These are phyloP conservation scores for Forpus xanthops DNA, from an alignment of 2,797 vertebrate species.

Conservation along the genomic window DNA sequence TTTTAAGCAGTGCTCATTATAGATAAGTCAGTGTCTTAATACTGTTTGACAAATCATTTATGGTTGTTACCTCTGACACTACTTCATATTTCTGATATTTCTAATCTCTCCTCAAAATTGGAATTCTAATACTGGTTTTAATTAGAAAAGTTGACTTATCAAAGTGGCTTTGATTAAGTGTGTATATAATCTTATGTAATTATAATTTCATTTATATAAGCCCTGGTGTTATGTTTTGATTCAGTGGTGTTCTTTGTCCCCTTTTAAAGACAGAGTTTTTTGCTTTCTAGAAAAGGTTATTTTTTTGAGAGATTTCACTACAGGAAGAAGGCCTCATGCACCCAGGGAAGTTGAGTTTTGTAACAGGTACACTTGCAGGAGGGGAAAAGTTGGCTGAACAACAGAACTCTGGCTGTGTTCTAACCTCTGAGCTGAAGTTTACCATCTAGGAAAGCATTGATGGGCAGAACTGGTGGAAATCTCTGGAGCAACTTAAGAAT, in stretches of 20 bases:
- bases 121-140: constrained; percentile 59
- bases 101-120: constrained; percentile 51
- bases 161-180: constrained; percentile 49
- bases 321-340: neutral
- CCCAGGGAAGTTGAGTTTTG: neutral
- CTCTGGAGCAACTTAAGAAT: neutral
- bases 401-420: neutral
- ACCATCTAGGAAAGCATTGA: neutral
- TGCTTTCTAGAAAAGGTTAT: neutral
- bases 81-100: constrained; percentile 53
- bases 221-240: constrained; percentile 16
- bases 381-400: neutral
- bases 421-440: neutral
- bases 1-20: constrained; percentile 57
- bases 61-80: constrained; percentile 56
- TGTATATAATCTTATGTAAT: constrained; percentile 34
- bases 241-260: constrained; percentile 5
- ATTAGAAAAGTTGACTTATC: constrained; percentile 61
- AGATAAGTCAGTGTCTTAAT: constrained; percentile 62
- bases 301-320: neutral
- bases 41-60: constrained; percentile 47
- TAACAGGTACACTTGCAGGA: neutral
- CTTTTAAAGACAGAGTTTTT: neutral
- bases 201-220: constrained; percentile 48
- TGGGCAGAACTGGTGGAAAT: neutral